Evolutionary conservation across 2,888 invertebrate species (phyloP), one percentile per base, ranked within the genome.

Genomic region (Dolomedes plantarius): DNA sequence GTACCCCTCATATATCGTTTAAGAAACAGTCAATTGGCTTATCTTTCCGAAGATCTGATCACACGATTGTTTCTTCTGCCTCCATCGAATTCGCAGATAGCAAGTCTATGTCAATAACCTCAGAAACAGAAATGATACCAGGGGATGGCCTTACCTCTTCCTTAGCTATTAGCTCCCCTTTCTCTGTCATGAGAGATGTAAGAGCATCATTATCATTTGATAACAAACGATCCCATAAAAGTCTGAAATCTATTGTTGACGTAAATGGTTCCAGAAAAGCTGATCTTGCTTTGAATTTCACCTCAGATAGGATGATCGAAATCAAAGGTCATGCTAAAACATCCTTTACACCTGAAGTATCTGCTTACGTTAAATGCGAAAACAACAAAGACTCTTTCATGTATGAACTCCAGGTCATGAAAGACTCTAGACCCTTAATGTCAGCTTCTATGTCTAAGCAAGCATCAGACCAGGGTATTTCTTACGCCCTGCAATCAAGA

Each of bases 101-200:
- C 9, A 75, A 79, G 75, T n/a, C 32, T 13, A 64, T 86, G 31
- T 78, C 86, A 3, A 13, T 86, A 32, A 23, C 69, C 32, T 39
- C 78, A 0, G 79, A 79, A 13, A 64, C 6, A 6, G 50, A 46
- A 69, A 68, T n/a, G 32, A 29, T 29, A 3, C 32, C 16, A n/a
- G 9, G 28, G 1, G 32, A 74, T 13, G 74, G 69, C 7, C 19
- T 64, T 9, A 75, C 23, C 19, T 28, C 64, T 16, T 13, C 13
- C 29, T 65, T 46, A 13, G 13, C 19, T 28, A 0, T 79, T 0
- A 79, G 19, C 13, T 56, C 86, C 13, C 69, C 79, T 28, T 86
- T 79, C 32, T 31, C 46, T 11, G 16, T 31, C n/a, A 16, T 62
- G 32, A 69, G 31, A 46, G 13, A 74, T 3, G 74, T 41, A 5